Base-by-base conservation (phyloP, 2,888 invertebrate genomes). In the Agonum fuliginosum region DNA sequence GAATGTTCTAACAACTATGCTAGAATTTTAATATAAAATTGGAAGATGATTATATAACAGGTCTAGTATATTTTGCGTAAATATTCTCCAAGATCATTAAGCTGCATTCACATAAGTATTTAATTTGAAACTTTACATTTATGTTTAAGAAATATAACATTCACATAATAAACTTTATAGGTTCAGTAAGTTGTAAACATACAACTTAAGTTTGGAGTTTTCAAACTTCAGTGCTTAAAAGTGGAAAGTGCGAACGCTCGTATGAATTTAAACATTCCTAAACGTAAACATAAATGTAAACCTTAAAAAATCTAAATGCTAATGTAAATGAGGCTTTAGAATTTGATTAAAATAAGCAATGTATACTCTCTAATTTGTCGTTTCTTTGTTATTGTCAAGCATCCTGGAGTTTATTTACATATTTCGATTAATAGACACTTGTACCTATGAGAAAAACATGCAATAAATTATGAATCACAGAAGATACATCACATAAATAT, bases 21-120 rank as follows among this genome's bases (percentile, higher is more conserved):
- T 54, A 54, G 24, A 54, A 20, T 54, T 54, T 54, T 14, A 54
- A 54, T 54, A 54, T 54, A 54, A 54, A 54, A 41, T 41, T 69
- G 24, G 34, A 41, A 67, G 41, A 43, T 22, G 10, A 3, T 69
- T 69, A 69, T 37, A 54, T 24, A 54, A 54, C 12, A 24, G 24
- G 10, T 54, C n/a, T 54, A 22, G 54, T 27, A 54, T 24, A n/a
- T 46, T 46, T 4, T 8, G 14, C 2, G 5, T n/a, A 46, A 46
- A 8, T 46, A 1, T 14, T 6, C 5, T 46, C 46, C 3, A 46
- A 46, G 19, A 19, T 14, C 14, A 17, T 46, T 4, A 58, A 58
- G 14, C 20, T 10, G 6, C 24, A 58, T 12, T 27, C 12, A 58
- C 41, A 19, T 65, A n/a, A 19, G 27, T 20, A 67, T 67, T n/a